Evolutionary conservation across 2,113 vertebrate genomes (phyloP).

Genomic region (Cyanocitta stelleri): DNA sequence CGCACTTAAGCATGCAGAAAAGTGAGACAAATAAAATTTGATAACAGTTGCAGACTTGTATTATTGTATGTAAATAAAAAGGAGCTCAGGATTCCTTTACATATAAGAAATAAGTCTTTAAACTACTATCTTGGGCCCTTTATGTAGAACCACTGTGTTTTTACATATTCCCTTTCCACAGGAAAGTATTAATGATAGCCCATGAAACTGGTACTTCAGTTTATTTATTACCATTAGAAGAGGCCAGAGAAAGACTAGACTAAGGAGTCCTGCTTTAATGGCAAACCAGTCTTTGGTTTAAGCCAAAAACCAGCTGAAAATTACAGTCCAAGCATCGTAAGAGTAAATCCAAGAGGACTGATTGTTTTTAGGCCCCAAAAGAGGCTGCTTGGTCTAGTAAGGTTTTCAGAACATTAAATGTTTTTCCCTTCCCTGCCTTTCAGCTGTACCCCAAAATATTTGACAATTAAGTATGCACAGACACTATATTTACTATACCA

Average conservation of each 20-base stretch:
- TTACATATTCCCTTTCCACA: neutral
- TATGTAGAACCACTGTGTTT: neutral
- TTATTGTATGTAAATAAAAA: neutral
- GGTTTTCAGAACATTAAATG: neutral
- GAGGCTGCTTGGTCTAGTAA: neutral
- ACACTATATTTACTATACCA: neutral
- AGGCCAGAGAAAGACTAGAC: neutral
- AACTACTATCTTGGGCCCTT: neutral
- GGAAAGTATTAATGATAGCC: neutral
- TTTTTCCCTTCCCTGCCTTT: neutral
- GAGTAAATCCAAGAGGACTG: neutral
- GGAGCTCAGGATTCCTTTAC: neutral
- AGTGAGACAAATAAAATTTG: neutral
- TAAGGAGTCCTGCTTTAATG: neutral
- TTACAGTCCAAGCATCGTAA: neutral
- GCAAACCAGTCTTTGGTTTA: neutral
- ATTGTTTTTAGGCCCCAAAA: neutral
- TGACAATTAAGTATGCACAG: neutral
- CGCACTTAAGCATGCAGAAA: constrained; percentile 28
- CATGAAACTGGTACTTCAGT: neutral
- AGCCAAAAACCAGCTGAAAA: neutral
- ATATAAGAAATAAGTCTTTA: neutral
- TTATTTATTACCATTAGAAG: neutral
- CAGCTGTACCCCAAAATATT: neutral
- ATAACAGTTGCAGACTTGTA: neutral